Percentiles rank a stretch among this genome's conserved stretches.
Evolutionary conservation across 2,113 vertebrate genomes (phyloP).

Genomic region (Phocoena sinus): DNA sequence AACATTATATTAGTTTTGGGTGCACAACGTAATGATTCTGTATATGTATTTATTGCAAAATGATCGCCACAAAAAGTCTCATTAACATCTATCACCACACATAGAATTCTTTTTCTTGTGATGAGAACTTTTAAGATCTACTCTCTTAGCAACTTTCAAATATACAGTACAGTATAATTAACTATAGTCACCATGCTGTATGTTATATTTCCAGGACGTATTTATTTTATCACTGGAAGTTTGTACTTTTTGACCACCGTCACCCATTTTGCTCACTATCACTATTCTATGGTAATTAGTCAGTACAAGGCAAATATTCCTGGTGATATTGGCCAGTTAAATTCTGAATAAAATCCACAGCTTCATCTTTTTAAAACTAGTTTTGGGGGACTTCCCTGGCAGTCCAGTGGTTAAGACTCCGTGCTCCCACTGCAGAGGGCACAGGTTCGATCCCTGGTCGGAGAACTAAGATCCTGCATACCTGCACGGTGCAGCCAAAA

Average conservation of each 20-base stretch:
- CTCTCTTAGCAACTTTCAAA: background rate
- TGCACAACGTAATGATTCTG: background rate
- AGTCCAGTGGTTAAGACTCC: too few species aligned
- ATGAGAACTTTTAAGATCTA: background rate
- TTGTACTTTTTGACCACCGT: background rate
- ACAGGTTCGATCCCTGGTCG: too few species aligned
- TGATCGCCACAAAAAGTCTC: background rate
- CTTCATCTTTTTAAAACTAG: constrained; percentile 19
- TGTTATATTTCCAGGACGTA: background rate
- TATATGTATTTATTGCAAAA: background rate
- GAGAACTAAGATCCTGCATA: too few species aligned
- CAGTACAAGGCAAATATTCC: background rate
- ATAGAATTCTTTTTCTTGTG: background rate
- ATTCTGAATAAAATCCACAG: background rate
- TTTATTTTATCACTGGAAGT: background rate
- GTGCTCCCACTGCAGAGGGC: too few species aligned
- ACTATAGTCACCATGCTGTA: background rate
- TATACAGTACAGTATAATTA: background rate
- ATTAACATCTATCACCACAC: background rate
- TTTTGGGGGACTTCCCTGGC: background rate
- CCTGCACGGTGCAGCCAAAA: too few species aligned
- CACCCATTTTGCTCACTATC: background rate
- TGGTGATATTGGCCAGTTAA: background rate
- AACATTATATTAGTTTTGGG: background rate
- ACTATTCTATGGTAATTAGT: background rate